These are phyloP conservation scores for Mellilla xanthometata DNA, from an alignment of 2,888 invertebrate genomes.

Conservation along the genomic window DNA sequence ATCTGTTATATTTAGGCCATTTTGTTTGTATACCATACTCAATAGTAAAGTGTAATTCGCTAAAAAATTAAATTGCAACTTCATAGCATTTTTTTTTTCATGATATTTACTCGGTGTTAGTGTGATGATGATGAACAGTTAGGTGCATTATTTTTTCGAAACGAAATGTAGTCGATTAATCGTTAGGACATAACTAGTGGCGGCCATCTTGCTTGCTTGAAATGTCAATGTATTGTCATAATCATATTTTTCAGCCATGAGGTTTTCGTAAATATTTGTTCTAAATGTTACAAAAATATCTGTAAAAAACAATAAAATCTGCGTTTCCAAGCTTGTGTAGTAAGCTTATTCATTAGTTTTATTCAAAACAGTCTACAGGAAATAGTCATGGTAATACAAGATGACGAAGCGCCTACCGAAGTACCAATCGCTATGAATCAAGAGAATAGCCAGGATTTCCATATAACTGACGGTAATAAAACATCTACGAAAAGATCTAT, in stretches of 20 bases:
- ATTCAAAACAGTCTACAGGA: neutral
- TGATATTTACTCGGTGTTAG: too few species aligned
- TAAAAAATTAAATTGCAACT: too few species aligned
- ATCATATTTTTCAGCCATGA: neutral
- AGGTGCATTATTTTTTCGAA: too few species aligned
- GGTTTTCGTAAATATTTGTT: neutral
- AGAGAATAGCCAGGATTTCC: neutral
- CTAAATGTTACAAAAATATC: too few species aligned
- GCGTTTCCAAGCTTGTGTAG: too few species aligned
- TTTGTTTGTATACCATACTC: too few species aligned
- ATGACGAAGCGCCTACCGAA: conserved; percentile 40
- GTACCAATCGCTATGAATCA: conserved; percentile 17
- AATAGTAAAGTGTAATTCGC: too few species aligned
- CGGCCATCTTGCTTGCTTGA: conserved; percentile 9
- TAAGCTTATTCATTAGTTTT: neutral
- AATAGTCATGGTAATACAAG: conserved; percentile 50
- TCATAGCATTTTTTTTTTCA: too few species aligned
- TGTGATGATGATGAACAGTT: too few species aligned
- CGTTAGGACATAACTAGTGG: neutral
- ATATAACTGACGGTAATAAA: neutral
- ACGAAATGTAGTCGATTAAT: neutral
- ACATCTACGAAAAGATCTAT: neutral
- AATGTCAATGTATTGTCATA: neutral
- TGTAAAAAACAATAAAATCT: too few species aligned
- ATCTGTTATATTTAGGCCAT: too few species aligned